Evolutionary conservation across 2,113 vertebrate genomes (phyloP), one percentile per base, ranked within the genome.

Genomic region (Pipa parva): DNA sequence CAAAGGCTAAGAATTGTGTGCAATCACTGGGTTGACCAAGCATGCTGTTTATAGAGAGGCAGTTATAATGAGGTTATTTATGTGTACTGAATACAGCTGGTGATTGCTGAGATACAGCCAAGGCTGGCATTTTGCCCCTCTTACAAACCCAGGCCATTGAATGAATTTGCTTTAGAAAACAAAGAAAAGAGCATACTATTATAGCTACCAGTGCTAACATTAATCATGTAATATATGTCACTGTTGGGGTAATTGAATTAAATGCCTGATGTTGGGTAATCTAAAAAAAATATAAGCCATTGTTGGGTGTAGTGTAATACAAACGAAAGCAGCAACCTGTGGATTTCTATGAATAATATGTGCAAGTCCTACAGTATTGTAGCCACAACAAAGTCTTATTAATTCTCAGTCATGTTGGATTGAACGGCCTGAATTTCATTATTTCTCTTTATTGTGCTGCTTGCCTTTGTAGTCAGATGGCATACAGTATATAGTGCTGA

Each of bases 321-420:
- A 29, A n/a, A n/a, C n/a, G n/a, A n/a, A 48, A 42, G 11, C 13
- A 27, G 2, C 15, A 63, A 24, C 24, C 49, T 28, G 51, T 54
- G 48, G 49, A 36, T 33, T 50, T 20, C 20, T 63, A 7, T n/a
- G 8, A 52, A 8, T 26, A 22, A 33, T 50, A 20, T 10, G 42
- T 13, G 27, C 28, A 24, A 39, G 25, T 18, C 9, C 33, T 26
- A 36, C 36, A 42, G 33, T 20, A 21, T 18, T 49, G 54, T 33
- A 59, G 63, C 55, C 54, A 49, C 63, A 59, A 59, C 55, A 67
- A 58, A 67, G 46, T 33, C 54, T 59, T 51, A 59, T 59, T 60
- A 50, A 59, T 51, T 42, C 46, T 33, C 24, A 37, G 46, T 51
- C 45, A 52, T 52, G 65, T 36, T 58, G 56, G 24, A 59, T 27